phyloP scores from a whole-genome alignment of 2,797 vertebrate species.

The Cetoscarus ocellatus region DNA sequence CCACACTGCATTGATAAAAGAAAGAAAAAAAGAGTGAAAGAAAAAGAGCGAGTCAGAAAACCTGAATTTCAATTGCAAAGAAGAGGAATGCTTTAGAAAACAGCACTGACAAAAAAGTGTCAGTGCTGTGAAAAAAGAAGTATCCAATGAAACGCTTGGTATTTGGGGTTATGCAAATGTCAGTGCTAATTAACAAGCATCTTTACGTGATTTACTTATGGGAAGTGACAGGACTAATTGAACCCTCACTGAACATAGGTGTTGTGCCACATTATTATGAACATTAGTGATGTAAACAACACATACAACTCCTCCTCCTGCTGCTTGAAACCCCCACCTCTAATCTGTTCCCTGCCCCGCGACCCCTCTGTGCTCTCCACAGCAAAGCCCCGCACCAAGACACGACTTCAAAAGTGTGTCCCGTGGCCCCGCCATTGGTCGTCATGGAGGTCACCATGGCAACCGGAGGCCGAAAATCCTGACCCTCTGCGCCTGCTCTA shows the following conservation, averaged over 20 bases:
- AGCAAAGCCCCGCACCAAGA: constrained; percentile 39
- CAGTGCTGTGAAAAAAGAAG: rapidly evolving
- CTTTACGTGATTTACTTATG: not conserved
- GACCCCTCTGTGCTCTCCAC: constrained; percentile 23
- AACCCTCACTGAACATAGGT: not conserved
- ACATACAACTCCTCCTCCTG: constrained; percentile 22
- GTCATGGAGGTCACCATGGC: constrained; percentile 79
- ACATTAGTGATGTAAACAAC: constrained; percentile 39
- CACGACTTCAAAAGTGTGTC: constrained; percentile 65
- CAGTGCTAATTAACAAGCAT: not conserved
- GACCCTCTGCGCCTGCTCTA: constrained; percentile 52
- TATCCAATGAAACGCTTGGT: not conserved
- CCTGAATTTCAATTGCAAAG: constrained; percentile 67
- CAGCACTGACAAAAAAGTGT: not conserved
- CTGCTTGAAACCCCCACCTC: constrained; percentile 35
- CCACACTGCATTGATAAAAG: constrained; percentile 47
- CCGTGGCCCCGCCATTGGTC: constrained; percentile 63
- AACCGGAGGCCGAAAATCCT: constrained; percentile 71
- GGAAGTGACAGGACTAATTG: too few species aligned
- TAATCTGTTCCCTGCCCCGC: constrained; percentile 39
- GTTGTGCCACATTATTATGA: not conserved
- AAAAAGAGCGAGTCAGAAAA: constrained; percentile 52
- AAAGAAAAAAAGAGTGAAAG: constrained; percentile 46
- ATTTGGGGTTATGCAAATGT: constrained; percentile 1
- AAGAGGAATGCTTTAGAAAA: constrained; percentile 58